A percentile compares a stretch with the other conserved stretches of the same genome.
phyloP scores from a whole-genome alignment of 1,140 invertebrate genomes.

The Apis dorsata region DNA sequence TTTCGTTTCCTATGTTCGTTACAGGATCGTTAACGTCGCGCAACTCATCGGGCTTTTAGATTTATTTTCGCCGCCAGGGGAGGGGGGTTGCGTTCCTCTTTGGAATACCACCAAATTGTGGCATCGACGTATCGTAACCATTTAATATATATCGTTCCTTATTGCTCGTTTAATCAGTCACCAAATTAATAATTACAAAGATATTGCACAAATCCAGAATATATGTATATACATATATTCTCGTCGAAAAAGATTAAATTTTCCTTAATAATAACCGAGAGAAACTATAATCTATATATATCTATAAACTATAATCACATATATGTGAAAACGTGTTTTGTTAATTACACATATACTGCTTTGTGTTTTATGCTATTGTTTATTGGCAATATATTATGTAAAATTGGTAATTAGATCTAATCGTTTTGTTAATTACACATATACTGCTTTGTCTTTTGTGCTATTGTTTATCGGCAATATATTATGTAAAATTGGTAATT shows the following conservation, averaged over 20 bases:
- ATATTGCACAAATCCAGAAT: too few relatives aligned
- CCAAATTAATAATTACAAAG: not conserved
- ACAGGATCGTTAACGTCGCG: constrained; percentile 16
- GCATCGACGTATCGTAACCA: not conserved
- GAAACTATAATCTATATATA: too few relatives aligned
- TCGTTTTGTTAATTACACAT: constrained; percentile 20
- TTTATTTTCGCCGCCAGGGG: not conserved
- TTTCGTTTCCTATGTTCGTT: constrained; percentile 38
- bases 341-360: not conserved
- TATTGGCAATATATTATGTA: not conserved
- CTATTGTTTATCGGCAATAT: not conserved
- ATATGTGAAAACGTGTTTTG: not conserved
- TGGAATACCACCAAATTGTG: not conserved
- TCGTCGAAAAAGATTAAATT: not conserved
- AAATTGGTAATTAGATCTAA: constrained; percentile 35
- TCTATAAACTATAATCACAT: not conserved
- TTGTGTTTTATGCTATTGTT: not conserved
- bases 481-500: constrained; percentile 24
- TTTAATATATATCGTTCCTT: constrained; percentile 5
- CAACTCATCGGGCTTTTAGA: constrained; percentile 2
- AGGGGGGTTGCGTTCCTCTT: not conserved
- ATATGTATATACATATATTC: not conserved
- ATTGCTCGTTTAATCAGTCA: not conserved
- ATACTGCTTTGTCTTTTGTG: not conserved
- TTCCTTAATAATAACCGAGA: not conserved